phyloP scores from a whole-genome alignment of 92 coral and sea anemone genomes.

The Metridium senile region DNA sequence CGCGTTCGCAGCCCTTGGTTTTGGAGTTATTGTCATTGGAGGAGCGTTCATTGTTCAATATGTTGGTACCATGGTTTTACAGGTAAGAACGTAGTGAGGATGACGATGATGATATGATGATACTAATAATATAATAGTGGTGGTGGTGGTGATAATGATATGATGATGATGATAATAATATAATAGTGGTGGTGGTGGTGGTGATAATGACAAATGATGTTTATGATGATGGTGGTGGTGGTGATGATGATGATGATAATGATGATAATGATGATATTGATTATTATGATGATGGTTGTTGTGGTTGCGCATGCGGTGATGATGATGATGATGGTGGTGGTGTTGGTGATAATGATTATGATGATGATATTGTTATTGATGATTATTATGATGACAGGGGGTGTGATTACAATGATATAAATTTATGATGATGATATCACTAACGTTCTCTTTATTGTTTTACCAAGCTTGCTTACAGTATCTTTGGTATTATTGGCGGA shows the following conservation, averaged over 20 bases:
- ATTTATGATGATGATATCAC: neutral
- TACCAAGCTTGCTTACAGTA: conserved; percentile 96
- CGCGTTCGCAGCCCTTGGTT: conserved; percentile 57
- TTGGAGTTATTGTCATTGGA: conserved; percentile 69
- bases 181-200: neutral
- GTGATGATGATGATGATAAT: neutral
- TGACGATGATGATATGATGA: neutral
- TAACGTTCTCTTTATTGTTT: too few species aligned
- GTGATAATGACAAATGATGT: neutral
- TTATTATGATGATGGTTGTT: neutral
- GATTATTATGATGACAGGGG: neutral
- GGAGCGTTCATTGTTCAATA: conserved; percentile 69
- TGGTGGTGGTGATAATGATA: neutral
- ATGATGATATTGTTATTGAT: neutral
- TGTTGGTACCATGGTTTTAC: conserved; percentile 78
- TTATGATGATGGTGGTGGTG: neutral
- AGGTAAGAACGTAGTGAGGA: conserved; percentile 32
- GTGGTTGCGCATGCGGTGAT: neutral
- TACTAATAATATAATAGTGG: neutral
- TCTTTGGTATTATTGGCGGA: conserved; percentile 90
- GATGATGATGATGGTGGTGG: neutral
- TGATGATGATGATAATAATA: neutral
- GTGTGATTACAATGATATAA: neutral
- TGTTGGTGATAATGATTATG: neutral
- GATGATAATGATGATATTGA: neutral